Evolutionary conservation across 92 coral and sea anemone species (phyloP), one percentile per base, ranked within the genome.

Genomic region (Galaxea fascicularis): DNA sequence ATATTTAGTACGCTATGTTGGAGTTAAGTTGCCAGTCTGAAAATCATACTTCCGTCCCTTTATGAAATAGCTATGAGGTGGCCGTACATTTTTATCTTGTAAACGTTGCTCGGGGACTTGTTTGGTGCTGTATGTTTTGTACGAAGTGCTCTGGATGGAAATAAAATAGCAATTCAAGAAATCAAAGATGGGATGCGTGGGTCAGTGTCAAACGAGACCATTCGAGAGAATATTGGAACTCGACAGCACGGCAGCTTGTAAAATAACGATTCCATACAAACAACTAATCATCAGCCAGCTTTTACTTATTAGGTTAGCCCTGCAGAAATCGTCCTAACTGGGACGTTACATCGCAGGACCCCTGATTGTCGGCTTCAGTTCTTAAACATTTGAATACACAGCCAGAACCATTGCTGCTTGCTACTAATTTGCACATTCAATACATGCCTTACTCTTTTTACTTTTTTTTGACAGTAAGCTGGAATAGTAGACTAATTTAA

Each of bases 211-310:
- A 57, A 9, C 46, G 4, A 10, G 65, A 74, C 52, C 22, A 31
- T 45, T 28, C 52, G 18, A 41, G 27, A 35, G 45, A 73, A 73
- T 49, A 76, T 76, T n/a, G 80, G 13, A 58, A 57, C 28, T 9
- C 47, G 53, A 16, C 16, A 57, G 17, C 10, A 24, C 25, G 29
- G 4, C 52, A 59, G 4, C 82, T 90, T 52, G 79, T 52, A 0
- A n/a, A n/a, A n/a, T n/a, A n/a, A 82, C 88, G 20, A 81, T 69
- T 65, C 27, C 85, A 18, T 77, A 79, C 63, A 82, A 71, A 66
- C 80, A 83, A 65, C 59, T 83, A n/a, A 88, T 93, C 74, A 63
- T 64, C 16, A 80, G 76, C 12, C 44, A 58, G 51, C 30, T 17
- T 27, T 31, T 21, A 4, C 7, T 74, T 20, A 18, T n/a, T 18